Conservation (phyloP, 2,888 invertebrate genomes). For the Ectropis crepuscularia region DNA sequence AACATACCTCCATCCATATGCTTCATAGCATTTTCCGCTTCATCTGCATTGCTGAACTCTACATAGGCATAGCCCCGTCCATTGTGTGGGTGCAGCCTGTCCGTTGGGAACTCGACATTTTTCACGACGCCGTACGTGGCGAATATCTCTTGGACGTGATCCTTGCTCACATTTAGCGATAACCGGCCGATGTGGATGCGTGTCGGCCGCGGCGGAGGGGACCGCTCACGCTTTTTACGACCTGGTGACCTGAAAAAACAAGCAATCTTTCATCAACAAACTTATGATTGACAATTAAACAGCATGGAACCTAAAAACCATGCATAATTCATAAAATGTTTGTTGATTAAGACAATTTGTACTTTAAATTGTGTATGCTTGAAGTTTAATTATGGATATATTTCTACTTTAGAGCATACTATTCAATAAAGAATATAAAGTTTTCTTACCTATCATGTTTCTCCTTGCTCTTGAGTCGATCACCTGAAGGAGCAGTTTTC, state of each 20-base stretch:
- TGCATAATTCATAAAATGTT: too few species aligned
- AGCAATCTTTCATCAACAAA: neutral
- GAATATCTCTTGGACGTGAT: conserved; percentile 96
- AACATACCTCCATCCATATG: conserved; percentile 98
- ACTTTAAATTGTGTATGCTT: too few species aligned
- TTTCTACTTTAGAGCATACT: too few species aligned
- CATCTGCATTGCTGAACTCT: conserved; percentile 96
- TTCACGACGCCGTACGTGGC: conserved; percentile 94
- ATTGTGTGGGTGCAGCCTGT: conserved; percentile 94
- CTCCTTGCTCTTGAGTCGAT: conserved; percentile 76
- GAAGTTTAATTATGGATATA: too few species aligned
- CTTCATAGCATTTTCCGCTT: conserved; percentile 99
- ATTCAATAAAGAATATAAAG: neutral
- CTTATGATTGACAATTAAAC: too few species aligned
- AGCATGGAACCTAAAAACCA: too few species aligned
- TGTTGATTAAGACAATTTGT: too few species aligned
- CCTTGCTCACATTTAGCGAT: conserved; percentile 96
- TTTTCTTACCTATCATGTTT: conserved; percentile 71
- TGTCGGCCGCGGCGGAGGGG: conserved; percentile 95
- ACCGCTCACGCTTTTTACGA: conserved; percentile 91
- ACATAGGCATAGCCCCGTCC: conserved; percentile 98
- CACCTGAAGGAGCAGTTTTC: conserved; percentile 67
- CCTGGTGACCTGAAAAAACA: conserved; percentile 80
- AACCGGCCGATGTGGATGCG: conserved; percentile 97
- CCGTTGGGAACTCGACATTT: conserved; percentile 94